These are phyloP conservation scores for Chlorodrepanis virens DNA, from an alignment of 2,113 vertebrate genomes.

Conservation along the genomic window DNA sequence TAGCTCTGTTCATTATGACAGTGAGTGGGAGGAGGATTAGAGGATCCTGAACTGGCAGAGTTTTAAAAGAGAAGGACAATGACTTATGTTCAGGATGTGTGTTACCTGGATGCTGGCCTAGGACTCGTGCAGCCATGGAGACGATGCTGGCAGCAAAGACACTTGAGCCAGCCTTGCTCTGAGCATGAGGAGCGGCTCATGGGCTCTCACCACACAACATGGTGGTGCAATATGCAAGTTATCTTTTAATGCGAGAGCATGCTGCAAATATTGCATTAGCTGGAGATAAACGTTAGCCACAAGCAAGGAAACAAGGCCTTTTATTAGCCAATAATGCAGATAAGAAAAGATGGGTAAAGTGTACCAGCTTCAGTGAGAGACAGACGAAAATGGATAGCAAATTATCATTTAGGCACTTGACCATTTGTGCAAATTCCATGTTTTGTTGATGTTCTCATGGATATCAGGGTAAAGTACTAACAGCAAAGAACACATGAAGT, in stretches of 20 bases:
- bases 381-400: not conserved
- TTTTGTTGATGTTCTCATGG: not conserved
- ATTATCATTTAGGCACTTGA: not conserved
- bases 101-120: not conserved
- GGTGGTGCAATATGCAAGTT: not conserved
- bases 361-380: not conserved
- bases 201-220: fast-evolving
- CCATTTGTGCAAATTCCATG: not conserved
- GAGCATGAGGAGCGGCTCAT: not conserved
- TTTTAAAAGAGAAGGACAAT: not conserved
- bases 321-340: not conserved
- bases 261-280: not conserved
- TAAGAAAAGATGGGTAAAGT: not conserved
- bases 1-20: not conserved
- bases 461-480: not conserved
- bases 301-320: not conserved
- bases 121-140: not conserved
- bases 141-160: not conserved
- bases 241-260: not conserved
- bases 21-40: not conserved
- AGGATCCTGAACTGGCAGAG: not conserved
- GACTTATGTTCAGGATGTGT: not conserved
- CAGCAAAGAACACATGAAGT: not conserved
- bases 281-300: not conserved
- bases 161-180: not conserved